A percentile compares a stretch with the other conserved stretches of the same genome.
Conservation (phyloP, 2,797 vertebrate species). For the Fistularia tabacaria region DNA sequence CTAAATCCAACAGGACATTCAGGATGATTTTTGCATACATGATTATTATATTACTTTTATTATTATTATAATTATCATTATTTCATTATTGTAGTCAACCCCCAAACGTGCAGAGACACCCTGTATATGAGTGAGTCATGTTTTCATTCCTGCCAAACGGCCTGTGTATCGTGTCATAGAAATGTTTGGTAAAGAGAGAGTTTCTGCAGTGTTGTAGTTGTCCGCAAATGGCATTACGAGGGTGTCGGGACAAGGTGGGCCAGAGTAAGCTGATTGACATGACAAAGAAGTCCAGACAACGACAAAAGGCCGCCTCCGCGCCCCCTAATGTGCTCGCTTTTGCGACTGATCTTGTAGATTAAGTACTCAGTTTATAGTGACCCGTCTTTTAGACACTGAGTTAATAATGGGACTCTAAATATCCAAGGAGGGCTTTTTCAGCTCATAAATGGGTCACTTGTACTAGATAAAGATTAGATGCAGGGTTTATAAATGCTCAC, state of each 20-base stretch:
- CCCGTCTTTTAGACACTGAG: slow-evolving; percentile 45
- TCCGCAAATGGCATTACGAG: slow-evolving; percentile 11
- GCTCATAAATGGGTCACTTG: slow-evolving; percentile 81
- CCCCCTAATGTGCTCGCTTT: slow-evolving; percentile 57
- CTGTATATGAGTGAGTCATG: too few relatives aligned
- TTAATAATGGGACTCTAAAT: slow-evolving; percentile 54
- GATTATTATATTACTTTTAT: slow-evolving; percentile 32
- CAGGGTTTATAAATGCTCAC: slow-evolving; percentile 77
- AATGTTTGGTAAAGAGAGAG: slow-evolving; percentile 3
- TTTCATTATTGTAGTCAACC: slow-evolving; percentile 37
- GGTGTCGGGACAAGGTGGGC: slow-evolving; percentile 18
- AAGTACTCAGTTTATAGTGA: slow-evolving; percentile 58
- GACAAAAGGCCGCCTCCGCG: slow-evolving; percentile 50
- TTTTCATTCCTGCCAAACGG: too few relatives aligned
- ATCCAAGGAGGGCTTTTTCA: slow-evolving; percentile 51
- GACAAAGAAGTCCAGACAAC: slow-evolving; percentile 23
- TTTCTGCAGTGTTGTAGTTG: too few relatives aligned
- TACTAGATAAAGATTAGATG: slow-evolving; percentile 79
- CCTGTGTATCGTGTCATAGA: too few relatives aligned
- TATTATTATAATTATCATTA: slow-evolving; percentile 12
- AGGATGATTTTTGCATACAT: slow-evolving; percentile 42
- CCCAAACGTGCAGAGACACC: not conserved
- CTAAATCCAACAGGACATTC: slow-evolving; percentile 62
- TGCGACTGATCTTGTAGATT: slow-evolving; percentile 63
- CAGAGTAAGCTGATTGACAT: slow-evolving; percentile 41